Conservation (phyloP, 2,113 vertebrate species). For the Saimiri boliviensis region DNA sequence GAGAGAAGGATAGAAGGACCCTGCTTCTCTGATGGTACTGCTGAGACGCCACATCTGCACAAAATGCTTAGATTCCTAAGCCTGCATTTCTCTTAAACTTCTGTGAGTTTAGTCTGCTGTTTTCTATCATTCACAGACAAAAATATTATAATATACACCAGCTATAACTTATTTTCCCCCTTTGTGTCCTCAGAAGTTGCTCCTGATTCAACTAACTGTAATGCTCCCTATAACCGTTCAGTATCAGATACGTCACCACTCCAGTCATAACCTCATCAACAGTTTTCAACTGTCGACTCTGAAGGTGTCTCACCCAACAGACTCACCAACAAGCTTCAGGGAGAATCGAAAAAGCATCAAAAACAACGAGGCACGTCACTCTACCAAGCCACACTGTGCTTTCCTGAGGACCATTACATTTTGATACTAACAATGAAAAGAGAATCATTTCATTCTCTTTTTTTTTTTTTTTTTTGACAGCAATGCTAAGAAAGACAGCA, state of each 20-base stretch:
- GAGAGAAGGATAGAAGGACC: neutral
- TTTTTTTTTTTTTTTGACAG: too few relatives aligned
- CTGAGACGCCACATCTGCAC: neutral
- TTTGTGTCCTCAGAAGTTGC: constrained; percentile 8
- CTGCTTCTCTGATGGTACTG: neutral
- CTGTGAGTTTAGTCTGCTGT: neutral
- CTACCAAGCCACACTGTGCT: neutral
- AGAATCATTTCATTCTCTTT: too few relatives aligned
- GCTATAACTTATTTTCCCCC: neutral
- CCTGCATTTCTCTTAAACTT: neutral
- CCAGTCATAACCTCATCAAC: neutral
- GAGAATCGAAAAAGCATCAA: neutral
- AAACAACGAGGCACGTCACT: neutral
- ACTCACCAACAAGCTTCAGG: neutral
- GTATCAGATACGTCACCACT: neutral
- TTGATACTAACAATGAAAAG: neutral
- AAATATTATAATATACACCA: neutral
- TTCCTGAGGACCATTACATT: neutral
- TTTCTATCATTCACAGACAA: neutral
- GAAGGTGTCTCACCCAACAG: neutral
- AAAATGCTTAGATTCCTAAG: neutral
- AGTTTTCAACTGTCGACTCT: neutral
- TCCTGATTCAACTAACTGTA: neutral
- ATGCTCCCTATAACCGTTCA: neutral
- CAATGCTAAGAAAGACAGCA: neutral